A percentile compares a stretch with the other conserved stretches of the same genome.
Conservation (phyloP, 2,888 invertebrate genomes). For the Agrypnus murinus region DNA sequence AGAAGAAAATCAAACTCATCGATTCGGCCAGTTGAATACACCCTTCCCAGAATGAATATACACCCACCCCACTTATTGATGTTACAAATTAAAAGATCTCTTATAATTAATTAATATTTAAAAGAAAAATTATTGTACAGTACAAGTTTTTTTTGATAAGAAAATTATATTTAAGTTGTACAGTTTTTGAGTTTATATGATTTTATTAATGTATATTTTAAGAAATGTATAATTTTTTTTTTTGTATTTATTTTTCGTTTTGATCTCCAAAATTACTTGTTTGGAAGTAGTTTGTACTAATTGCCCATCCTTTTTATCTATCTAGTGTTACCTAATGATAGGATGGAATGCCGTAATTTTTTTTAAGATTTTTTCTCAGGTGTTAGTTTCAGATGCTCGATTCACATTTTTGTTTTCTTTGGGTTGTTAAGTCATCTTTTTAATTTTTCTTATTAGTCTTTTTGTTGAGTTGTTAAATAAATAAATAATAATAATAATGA, state of each 20-base stretch:
- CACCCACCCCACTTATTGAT: slow-evolving; percentile 39
- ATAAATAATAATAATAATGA: too few relatives aligned
- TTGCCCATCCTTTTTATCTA: slow-evolving; percentile 33
- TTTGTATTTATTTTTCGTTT: slow-evolving; percentile 64
- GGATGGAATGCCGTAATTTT: too few relatives aligned
- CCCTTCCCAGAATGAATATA: slow-evolving; percentile 17
- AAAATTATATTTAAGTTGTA: slow-evolving; percentile 51
- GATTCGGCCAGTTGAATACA: slow-evolving; percentile 47
- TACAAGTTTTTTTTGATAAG: slow-evolving; percentile 48
- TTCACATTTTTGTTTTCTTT: too few relatives aligned
- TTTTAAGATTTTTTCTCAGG: not conserved
- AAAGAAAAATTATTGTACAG: slow-evolving; percentile 52
- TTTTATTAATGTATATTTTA: slow-evolving; percentile 56
- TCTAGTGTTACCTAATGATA: slow-evolving; percentile 48
- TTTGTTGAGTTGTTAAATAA: too few relatives aligned
- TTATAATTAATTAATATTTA: slow-evolving; percentile 47
- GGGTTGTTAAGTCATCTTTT: too few relatives aligned
- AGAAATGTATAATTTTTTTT: slow-evolving; percentile 51
- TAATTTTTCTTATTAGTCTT: too few relatives aligned
- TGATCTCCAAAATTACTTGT: slow-evolving; percentile 55
- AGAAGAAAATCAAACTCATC: slow-evolving; percentile 66
- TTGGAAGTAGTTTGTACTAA: slow-evolving; percentile 40
- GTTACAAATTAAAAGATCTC: slow-evolving; percentile 54
- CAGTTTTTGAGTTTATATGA: slow-evolving; percentile 51
- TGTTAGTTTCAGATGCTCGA: too few relatives aligned